These are phyloP conservation scores for Neomonachus schauinslandi DNA, from an alignment of 2,113 vertebrate genomes.

Conservation along the genomic window DNA sequence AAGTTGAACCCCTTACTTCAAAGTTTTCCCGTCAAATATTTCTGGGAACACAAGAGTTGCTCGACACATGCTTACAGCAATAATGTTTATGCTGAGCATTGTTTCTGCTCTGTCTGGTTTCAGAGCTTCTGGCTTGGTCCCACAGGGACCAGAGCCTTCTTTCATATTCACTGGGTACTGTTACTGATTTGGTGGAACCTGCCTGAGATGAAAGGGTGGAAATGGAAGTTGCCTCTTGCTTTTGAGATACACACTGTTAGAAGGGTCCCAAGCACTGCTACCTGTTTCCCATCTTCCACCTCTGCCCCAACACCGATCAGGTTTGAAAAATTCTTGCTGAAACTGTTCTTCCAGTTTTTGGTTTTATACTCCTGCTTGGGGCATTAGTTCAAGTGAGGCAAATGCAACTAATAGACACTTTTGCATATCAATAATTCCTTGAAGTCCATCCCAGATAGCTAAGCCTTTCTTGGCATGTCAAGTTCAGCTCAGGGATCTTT, in stretches of 20 bases:
- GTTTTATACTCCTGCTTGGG: neutral
- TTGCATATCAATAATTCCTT: neutral
- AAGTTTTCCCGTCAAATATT: neutral
- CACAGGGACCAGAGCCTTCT: neutral
- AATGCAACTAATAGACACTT: neutral
- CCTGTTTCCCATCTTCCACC: neutral
- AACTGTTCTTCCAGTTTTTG: neutral
- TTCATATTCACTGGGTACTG: neutral
- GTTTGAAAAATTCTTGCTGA: neutral
- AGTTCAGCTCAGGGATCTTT: neutral
- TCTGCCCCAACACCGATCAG: neutral
- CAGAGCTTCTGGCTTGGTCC: neutral
- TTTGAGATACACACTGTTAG: neutral
- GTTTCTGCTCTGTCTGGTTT: neutral
- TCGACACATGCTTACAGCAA: neutral
- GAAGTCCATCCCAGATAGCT: neutral
- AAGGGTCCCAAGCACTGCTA: neutral
- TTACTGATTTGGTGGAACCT: neutral
- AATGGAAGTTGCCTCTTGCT: neutral
- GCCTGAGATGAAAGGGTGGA: neutral
- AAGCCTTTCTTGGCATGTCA: neutral
- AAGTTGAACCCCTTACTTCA: neutral
- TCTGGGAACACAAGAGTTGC: neutral
- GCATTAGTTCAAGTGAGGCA: neutral
- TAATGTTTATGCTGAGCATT: neutral